Conservation (phyloP, 2,888 invertebrate genomes). For the Cataglyphis albicans region DNA sequence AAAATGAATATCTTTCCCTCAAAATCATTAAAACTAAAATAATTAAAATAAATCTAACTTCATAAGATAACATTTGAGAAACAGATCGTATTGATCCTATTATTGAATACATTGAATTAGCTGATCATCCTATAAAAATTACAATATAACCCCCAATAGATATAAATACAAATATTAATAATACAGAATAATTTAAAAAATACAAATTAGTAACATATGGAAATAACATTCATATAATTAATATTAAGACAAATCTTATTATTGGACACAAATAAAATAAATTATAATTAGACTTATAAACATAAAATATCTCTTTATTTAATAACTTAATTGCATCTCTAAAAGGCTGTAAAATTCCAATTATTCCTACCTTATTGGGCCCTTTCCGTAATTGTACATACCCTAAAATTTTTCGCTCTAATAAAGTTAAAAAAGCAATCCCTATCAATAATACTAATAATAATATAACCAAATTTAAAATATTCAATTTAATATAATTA, state of each 20-base stretch:
- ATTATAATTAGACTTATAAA: constrained; percentile 88
- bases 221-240: constrained; percentile 88
- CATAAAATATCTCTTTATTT: constrained; percentile 88
- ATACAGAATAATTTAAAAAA: constrained; percentile 87
- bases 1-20: constrained; percentile 80
- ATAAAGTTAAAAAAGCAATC: constrained; percentile 89
- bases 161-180: constrained; percentile 90
- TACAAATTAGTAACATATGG: constrained; percentile 87
- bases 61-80: constrained; percentile 93
- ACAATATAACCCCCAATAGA: constrained; percentile 89
- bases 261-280: constrained; percentile 87
- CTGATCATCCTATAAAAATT: constrained; percentile 90
- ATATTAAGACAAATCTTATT: constrained; percentile 82
- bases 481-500: constrained; percentile 84
- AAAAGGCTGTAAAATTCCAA: constrained; percentile 90
- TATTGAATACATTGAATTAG: constrained; percentile 91
- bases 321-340: constrained; percentile 91
- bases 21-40: constrained; percentile 86
- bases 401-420: constrained; percentile 90
- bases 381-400: constrained; percentile 92
- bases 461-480: no score
- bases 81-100: constrained; percentile 90
- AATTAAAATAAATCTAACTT: constrained; percentile 86
- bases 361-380: constrained; percentile 90
- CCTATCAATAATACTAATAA: background rate